These are phyloP conservation scores for Mesochorus sp. DNA, from an alignment of 2,888 invertebrate genomes.

Conservation along the genomic window DNA sequence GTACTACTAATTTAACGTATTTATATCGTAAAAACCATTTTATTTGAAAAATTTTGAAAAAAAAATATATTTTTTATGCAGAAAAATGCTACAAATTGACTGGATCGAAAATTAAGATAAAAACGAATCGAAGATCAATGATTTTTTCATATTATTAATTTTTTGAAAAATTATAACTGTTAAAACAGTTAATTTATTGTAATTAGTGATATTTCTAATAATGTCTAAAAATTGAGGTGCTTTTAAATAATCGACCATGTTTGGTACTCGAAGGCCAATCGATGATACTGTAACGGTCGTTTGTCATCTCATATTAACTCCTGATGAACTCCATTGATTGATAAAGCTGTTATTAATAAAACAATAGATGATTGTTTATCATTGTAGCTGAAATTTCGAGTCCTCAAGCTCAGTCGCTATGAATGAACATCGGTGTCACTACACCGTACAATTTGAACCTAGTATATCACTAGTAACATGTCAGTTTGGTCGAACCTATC, in stretches of 20 bases:
- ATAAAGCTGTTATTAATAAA: slow-evolving; percentile 58
- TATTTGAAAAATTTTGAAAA: too few species aligned
- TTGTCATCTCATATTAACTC: slow-evolving; percentile 34
- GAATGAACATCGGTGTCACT: background rate
- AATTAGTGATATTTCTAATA: slow-evolving; percentile 24
- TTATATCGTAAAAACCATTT: too few species aligned
- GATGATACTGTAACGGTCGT: slow-evolving; percentile 51
- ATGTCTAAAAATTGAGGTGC: slow-evolving; percentile 1
- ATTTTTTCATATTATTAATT: too few species aligned
- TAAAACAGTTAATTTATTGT: background rate
- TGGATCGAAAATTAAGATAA: too few species aligned
- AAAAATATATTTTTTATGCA: too few species aligned
- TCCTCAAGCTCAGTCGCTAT: slow-evolving; percentile 14
- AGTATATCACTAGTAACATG: slow-evolving; percentile 8
- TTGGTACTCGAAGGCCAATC: slow-evolving; percentile 38
- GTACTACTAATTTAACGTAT: too few species aligned
- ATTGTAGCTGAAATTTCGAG: slow-evolving; percentile 9
- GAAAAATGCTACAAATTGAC: too few species aligned
- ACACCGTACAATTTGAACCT: background rate
- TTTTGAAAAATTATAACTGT: too few species aligned
- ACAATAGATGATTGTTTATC: slow-evolving; percentile 57
- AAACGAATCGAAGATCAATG: too few species aligned
- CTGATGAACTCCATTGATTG: slow-evolving; percentile 20
- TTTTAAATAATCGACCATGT: slow-evolving; percentile 11
- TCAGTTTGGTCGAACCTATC: background rate